Evolutionary conservation across 2,888 invertebrate species (phyloP).

Genomic region (Drosophila stalkeri): DNA sequence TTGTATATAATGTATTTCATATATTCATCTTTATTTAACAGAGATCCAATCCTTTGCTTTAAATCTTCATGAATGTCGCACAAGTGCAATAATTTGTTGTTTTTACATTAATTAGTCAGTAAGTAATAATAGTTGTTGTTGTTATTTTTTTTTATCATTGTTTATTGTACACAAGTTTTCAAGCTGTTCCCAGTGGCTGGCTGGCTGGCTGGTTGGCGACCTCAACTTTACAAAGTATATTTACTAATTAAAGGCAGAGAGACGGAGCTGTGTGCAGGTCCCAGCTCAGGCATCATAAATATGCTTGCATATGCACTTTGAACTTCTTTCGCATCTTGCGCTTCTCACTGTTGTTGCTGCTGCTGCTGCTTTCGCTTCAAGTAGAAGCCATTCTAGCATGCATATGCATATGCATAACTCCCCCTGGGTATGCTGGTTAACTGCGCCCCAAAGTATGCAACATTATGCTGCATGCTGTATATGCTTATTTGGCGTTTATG

Average conservation of each 20-base stretch:
- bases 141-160: background rate
- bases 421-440: conserved; percentile 44
- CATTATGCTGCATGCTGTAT: conserved; percentile 42
- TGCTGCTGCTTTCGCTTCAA: conserved; percentile 17
- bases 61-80: background rate
- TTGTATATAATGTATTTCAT: too few relatives aligned
- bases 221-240: conserved; percentile 40
- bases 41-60: background rate
- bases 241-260: conserved; percentile 63
- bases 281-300: conserved; percentile 44
- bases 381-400: conserved; percentile 47
- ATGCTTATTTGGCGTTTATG: conserved; percentile 74
- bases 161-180: conserved; percentile 3
- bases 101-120: background rate
- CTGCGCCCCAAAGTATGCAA: conserved; percentile 61
- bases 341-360: conserved; percentile 5
- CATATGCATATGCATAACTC: conserved; percentile 45
- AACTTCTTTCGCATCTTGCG: conserved; percentile 20
- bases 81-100: background rate
- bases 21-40: too few relatives aligned
- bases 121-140: background rate
- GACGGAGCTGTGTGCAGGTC: conserved; percentile 27
- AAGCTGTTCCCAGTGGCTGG: background rate
- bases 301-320: conserved; percentile 53
- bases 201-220: conserved; percentile 2